Conservation (phyloP, 2,113 vertebrate genomes). For the Setophaga kirtlandii region DNA sequence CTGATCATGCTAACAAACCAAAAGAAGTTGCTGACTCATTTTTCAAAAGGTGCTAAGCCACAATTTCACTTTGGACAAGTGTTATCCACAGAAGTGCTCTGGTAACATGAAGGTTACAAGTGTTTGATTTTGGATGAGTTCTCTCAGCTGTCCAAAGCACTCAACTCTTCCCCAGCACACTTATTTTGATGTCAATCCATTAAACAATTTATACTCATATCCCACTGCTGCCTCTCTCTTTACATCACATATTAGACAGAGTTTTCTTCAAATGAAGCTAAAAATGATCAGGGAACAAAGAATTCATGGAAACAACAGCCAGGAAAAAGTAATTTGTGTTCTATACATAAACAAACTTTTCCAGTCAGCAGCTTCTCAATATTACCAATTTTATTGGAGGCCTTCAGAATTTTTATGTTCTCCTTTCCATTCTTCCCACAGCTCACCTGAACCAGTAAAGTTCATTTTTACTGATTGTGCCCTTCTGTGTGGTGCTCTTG, state of each 20-base stretch:
- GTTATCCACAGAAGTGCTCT: constrained; percentile 1
- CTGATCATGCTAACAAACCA: neutral
- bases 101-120: neutral
- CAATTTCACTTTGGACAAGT: constrained; percentile 13
- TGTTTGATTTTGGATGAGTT: neutral
- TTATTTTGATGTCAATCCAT: neutral
- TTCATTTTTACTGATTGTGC: neutral
- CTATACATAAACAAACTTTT: neutral
- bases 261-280: neutral
- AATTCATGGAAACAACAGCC: neutral
- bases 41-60: constrained; percentile 38
- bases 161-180: neutral
- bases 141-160: neutral
- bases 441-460: neutral
- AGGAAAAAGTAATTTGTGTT: neutral
- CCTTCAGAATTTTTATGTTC: neutral
- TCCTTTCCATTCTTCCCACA: neutral
- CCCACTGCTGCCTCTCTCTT: neutral
- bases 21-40: constrained; percentile 33
- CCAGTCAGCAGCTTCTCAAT: neutral
- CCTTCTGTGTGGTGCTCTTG: neutral
- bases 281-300: neutral
- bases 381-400: neutral
- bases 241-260: neutral
- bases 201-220: neutral